Base-by-base conservation (phyloP, 2,888 invertebrate species). In the Phyllotreta striolata region DNA sequence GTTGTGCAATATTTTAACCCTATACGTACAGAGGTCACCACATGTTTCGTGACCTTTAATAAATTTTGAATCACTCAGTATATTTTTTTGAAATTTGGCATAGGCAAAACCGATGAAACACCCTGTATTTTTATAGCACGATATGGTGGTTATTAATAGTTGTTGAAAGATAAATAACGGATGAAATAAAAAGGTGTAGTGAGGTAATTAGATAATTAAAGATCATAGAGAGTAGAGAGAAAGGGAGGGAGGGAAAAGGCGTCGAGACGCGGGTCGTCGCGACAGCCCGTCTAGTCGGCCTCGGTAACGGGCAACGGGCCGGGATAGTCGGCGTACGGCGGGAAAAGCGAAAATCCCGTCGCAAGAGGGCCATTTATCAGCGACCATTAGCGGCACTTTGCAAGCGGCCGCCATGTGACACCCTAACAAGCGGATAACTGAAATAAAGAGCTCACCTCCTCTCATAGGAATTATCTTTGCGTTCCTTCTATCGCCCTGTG, bases 401-500 rank as follows among this genome's bases (percentile, higher is more conserved):
- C 76, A 77, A 75, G 74, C 74, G 70, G 69, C 68, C 71, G 73
- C 72, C 63, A 73, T 74, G 76, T 75, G 76, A 77, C 78, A 77
- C 75, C 71, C 76, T 78, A 77, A 78, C 78, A 77, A 76, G 76
- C 76, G 77, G 77, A 77, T 78, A 78, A 78, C 78, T 78, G 77
- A 78, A 77, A 78, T 77, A 77, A 78, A 78, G 78, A 77, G 77
- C 78, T 77, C 77, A 76, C 76, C 77, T 76, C 74, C 75, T 75
- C 77, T 76, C 77, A 66, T 66, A 73, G 78, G 78, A 77, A 77
- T 77, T 77, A 77, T 77, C 76, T 74, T 69, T 43, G 61, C 66
- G 67, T 64, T 73, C 66, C 68, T 70, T 69, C 66, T 71, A 72
- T 74, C 74, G 72, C 60, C 55, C 51, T 51, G n/a, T 35, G 40